Percentiles rank a stretch among this genome's conserved stretches.
phyloP scores from a whole-genome alignment of 2,888 invertebrate species.

The Nycteola revayana region DNA sequence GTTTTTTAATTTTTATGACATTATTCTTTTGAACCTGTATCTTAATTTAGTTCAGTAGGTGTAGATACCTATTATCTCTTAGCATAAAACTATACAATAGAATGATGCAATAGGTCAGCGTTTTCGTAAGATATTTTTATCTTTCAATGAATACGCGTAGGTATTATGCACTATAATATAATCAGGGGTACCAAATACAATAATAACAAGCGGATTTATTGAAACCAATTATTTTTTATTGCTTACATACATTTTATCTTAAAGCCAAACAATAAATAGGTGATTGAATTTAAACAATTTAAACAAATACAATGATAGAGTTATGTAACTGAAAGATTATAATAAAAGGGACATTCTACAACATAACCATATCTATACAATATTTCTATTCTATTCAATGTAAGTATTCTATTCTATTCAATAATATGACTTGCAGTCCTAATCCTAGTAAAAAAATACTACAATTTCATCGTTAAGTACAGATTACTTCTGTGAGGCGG shows the following conservation, averaged over 20 bases:
- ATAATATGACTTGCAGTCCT: conserved; percentile 14
- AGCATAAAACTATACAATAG: too few species aligned
- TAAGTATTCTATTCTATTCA: too few species aligned
- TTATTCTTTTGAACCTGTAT: too few species aligned
- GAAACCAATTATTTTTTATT: conserved; percentile 30
- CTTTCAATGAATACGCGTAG: too few species aligned
- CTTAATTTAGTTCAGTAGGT: too few species aligned
- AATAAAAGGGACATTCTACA: conserved; percentile 22
- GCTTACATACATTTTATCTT: conserved; percentile 30
- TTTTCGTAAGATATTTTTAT: too few species aligned
- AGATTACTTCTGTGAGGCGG: conserved; percentile 64
- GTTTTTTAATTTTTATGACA: too few species aligned
- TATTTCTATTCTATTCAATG: too few species aligned
- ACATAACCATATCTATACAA: conserved; percentile 2
- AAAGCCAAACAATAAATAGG: conserved; percentile 47
- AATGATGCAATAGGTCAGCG: too few species aligned
- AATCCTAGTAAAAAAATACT: conserved; percentile 43
- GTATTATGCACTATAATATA: too few species aligned
- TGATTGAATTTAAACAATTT: conserved; percentile 16
- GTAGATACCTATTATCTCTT: too few species aligned
- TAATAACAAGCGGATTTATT: conserved; percentile 26
- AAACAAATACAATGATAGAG: conserved; percentile 35
- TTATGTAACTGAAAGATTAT: conserved; percentile 26
- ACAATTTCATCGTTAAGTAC: conserved; percentile 55
- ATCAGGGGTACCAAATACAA: neutral